Conservation (phyloP, 1,140 invertebrate species). For the Diachasmimorpha longicaudata region DNA sequence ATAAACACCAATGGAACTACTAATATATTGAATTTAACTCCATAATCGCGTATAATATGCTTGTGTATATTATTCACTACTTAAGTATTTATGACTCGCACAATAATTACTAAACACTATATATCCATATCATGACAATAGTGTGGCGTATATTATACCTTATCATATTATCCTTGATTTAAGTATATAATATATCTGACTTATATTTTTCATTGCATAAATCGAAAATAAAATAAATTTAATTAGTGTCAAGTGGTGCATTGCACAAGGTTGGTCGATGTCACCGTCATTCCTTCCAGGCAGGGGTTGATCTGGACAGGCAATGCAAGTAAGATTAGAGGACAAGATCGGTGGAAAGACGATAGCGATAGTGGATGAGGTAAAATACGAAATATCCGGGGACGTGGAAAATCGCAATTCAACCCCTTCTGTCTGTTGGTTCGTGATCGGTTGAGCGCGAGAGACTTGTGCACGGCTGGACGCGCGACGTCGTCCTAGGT, state of each 20-base stretch:
- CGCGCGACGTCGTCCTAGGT: background rate
- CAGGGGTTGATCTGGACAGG: background rate
- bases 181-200: too few relatives aligned
- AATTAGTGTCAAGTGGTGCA: background rate
- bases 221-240: background rate
- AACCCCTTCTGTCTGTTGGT: constrained; percentile 1
- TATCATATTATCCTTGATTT: too few relatives aligned
- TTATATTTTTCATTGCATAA: too few relatives aligned
- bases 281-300: background rate
- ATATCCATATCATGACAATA: too few relatives aligned
- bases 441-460: background rate
- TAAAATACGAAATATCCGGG: background rate
- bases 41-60: too few relatives aligned
- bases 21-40: too few relatives aligned
- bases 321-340: background rate
- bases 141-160: too few relatives aligned
- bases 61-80: too few relatives aligned
- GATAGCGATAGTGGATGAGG: background rate
- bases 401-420: background rate
- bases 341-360: background rate
- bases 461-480: background rate
- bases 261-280: background rate
- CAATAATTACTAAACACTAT: too few relatives aligned
- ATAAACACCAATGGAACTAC: too few relatives aligned
- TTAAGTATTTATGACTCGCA: too few relatives aligned